Evolutionary conservation across 2,888 invertebrate genomes (phyloP).

Genomic region (Arge pagana): DNA sequence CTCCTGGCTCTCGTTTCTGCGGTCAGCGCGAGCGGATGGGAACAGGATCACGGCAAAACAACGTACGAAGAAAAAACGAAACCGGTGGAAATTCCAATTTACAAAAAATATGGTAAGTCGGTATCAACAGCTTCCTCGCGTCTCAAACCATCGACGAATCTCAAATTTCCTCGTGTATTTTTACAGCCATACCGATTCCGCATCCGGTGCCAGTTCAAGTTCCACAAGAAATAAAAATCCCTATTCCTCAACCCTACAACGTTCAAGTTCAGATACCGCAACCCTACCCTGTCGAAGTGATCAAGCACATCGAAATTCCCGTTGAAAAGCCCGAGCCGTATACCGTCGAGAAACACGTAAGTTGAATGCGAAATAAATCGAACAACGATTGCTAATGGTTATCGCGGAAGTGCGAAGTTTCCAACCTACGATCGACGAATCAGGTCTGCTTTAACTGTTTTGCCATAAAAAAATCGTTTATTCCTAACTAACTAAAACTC

Average conservation of each 20-base stretch:
- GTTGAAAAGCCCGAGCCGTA: constrained; percentile 64
- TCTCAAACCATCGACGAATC: too few relatives aligned
- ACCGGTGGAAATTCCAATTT: constrained; percentile 48
- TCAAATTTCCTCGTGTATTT: too few relatives aligned
- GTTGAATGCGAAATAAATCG: too few relatives aligned
- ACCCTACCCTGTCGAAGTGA: constrained; percentile 58
- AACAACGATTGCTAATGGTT: too few relatives aligned
- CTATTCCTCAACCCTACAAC: constrained; percentile 65
- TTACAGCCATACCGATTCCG: constrained; percentile 62
- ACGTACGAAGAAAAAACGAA: constrained; percentile 52
- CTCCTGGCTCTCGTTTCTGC: constrained; percentile 30
- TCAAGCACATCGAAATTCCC: constrained; percentile 63
- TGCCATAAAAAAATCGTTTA: too few relatives aligned
- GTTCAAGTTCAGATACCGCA: constrained; percentile 60
- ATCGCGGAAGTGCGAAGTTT: too few relatives aligned
- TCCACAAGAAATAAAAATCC: constrained; percentile 62
- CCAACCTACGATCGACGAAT: too few relatives aligned
- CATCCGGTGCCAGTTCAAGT: constrained; percentile 63
- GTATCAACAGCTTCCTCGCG: too few relatives aligned
- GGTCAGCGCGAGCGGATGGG: constrained; percentile 39
- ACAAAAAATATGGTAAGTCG: constrained; percentile 51
- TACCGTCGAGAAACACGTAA: constrained; percentile 62
- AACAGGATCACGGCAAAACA: constrained; percentile 43
- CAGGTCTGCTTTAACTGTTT: too few relatives aligned
- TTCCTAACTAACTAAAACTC: too few relatives aligned